phyloP scores from a whole-genome alignment of 2,113 vertebrate species.

The Syngnathus typhle region DNA sequence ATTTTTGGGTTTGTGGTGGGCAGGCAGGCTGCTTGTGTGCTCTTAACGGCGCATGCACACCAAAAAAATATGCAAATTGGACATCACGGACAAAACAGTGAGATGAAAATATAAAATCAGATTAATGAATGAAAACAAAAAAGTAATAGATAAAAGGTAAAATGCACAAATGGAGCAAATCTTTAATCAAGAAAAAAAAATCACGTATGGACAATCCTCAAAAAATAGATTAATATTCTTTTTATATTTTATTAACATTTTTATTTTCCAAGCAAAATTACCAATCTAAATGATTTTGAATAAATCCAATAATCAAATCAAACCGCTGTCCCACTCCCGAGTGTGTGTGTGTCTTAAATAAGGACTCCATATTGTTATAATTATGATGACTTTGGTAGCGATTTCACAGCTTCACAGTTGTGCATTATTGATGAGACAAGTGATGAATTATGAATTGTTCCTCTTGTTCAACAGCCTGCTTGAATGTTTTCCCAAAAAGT shows the following conservation, averaged over 20 bases:
- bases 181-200: too few relatives aligned
- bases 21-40: neutral
- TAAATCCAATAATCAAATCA: neutral
- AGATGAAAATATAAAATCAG: neutral
- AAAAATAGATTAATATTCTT: too few relatives aligned
- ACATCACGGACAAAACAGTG: too few relatives aligned
- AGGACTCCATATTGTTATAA: neutral
- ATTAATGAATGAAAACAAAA: neutral
- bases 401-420: constrained; percentile 8
- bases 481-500: constrained; percentile 1
- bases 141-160: neutral
- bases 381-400: neutral
- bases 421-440: constrained; percentile 59
- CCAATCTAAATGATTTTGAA: neutral
- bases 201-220: too few relatives aligned
- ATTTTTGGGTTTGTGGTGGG: neutral
- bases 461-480: constrained; percentile 33
- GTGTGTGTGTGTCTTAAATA: too few relatives aligned
- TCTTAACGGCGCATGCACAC: neutral
- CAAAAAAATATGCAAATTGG: neutral
- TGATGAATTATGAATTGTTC: constrained; percentile 55
- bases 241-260: too few relatives aligned
- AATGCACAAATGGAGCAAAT: too few relatives aligned
- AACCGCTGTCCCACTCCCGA: too few relatives aligned
- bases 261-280: too few relatives aligned